Base-by-base conservation (phyloP, 1,140 invertebrate species). In the Drosophila willistoni region DNA sequence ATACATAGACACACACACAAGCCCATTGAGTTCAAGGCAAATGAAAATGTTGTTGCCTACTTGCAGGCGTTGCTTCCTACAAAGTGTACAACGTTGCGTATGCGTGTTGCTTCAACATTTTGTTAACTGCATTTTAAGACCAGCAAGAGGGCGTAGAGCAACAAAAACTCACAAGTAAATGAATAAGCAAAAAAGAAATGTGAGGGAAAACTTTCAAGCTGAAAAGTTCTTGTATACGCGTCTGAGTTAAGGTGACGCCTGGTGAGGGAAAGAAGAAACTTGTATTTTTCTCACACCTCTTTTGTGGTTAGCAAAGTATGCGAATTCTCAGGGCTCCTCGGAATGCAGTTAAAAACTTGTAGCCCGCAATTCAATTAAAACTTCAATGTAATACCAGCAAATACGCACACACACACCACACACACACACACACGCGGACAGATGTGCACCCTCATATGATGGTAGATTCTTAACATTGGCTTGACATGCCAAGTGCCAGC, bases 301-400 rank as follows among this genome's bases (percentile, higher is more conserved):
- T 71, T 47, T 42, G 54, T 36, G 69, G 47, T 29, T 54, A 13
- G 44, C 33, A 54, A 7, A 29, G 25, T 14, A 41, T 39, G 41
- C 12, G 55, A 29, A 69, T 51, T 55, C 62, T 51, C 36, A 34
- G 65, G 51, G 34, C 56, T 61, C 56, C 68, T 51, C 19, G 34
- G 77, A 89, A 89, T 89, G 84, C 77, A 89, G 80, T 89, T 84
- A 84, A 81, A 80, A 89, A 89, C 84, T 89, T 89, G 81, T 80
- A 74, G 77, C 84, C 44, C 84, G 84, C 84, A 89, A 89, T 89
- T 89, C 84, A 89, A 89, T 89, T 89, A 89, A 89, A 89, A 89
- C 84, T 89, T 89, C 77, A 78, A 83, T 87, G 80, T 84, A 89
- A 81, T 74, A 59, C 80, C 65, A 67, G 36, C 36, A 67, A 64